A percentile compares a stretch with the other conserved stretches of the same genome.
Conservation (phyloP, 2,113 vertebrate genomes). For the Trematomus loennbergii region DNA sequence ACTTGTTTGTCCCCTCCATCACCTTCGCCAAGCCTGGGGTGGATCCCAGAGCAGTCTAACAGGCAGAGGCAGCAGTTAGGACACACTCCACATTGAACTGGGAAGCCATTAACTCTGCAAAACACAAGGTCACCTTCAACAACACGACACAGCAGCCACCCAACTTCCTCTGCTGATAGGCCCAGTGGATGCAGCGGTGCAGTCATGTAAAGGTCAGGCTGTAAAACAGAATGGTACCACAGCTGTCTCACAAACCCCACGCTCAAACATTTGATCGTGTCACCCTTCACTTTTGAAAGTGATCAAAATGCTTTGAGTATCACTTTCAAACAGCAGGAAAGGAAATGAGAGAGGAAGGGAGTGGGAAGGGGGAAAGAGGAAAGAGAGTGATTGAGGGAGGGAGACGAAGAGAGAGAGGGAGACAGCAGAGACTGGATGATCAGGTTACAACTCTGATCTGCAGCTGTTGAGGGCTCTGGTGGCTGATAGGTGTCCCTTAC, state of each 20-base stretch:
- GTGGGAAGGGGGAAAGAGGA: constrained; percentile 16
- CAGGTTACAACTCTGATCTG: constrained; percentile 64
- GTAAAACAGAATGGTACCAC: constrained; percentile 60
- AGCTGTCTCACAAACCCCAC: constrained; percentile 67
- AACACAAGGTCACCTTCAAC: constrained; percentile 70
- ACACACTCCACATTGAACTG: constrained; percentile 50
- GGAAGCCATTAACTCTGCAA: constrained; percentile 60
- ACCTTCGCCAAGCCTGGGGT: constrained; percentile 32
- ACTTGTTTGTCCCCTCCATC: constrained; percentile 25
- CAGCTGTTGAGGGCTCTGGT: constrained; percentile 75
- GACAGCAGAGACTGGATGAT: constrained; percentile 52
- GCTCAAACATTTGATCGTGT: constrained; percentile 67
- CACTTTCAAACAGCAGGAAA: constrained; percentile 76
- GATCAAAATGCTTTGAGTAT: constrained; percentile 69
- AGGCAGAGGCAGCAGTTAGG: constrained; percentile 49
- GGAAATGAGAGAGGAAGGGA: constrained; percentile 48
- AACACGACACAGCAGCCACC: constrained; percentile 50
- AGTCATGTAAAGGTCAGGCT: constrained; percentile 62
- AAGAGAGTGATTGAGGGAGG: constrained; percentile 27
- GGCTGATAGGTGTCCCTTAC: constrained; percentile 68
- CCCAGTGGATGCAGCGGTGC: constrained; percentile 39
- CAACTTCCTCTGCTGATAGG: constrained; percentile 53
- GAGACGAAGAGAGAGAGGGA: constrained; percentile 21
- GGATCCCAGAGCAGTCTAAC: constrained; percentile 44
- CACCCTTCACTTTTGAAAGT: constrained; percentile 66